phyloP scores from a whole-genome alignment of 1,140 invertebrate genomes.

The Solenopsis fugax region DNA sequence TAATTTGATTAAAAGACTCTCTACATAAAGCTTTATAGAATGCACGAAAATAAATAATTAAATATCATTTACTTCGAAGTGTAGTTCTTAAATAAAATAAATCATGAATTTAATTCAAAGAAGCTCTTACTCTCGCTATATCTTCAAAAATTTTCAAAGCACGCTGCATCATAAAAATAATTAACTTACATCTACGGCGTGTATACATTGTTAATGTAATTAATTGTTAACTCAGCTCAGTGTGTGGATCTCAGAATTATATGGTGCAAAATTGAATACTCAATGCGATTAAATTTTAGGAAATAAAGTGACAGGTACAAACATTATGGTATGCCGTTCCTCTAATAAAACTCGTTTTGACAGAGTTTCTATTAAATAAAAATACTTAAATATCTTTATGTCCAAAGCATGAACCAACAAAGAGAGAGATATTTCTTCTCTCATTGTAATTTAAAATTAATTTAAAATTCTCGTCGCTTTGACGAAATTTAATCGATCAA shows the following conservation, averaged over 20 bases:
- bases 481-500: not conserved
- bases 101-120: not conserved
- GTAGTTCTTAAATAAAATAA: slow-evolving; percentile 8
- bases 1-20: not conserved
- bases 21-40: slow-evolving; percentile 7
- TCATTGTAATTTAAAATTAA: not conserved
- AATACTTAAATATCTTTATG: slow-evolving; percentile 6
- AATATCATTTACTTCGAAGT: not conserved
- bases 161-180: not conserved
- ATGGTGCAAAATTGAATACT: slow-evolving; percentile 22
- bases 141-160: not conserved
- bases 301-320: not conserved
- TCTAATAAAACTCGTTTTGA: not conserved
- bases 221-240: slow-evolving; percentile 47
- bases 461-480: not conserved
- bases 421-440: not conserved
- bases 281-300: slow-evolving; percentile 23
- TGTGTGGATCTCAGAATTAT: slow-evolving; percentile 5
- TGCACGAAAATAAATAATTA: not conserved
- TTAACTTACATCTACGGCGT: slow-evolving; percentile 18
- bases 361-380: not conserved
- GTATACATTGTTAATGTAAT: slow-evolving; percentile 44
- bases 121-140: slow-evolving; percentile 16
- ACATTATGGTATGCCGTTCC: not conserved
- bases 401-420: not conserved